These are phyloP conservation scores for Monochamus alternatus DNA, from an alignment of 2,888 invertebrate genomes.

Conservation along the genomic window DNA sequence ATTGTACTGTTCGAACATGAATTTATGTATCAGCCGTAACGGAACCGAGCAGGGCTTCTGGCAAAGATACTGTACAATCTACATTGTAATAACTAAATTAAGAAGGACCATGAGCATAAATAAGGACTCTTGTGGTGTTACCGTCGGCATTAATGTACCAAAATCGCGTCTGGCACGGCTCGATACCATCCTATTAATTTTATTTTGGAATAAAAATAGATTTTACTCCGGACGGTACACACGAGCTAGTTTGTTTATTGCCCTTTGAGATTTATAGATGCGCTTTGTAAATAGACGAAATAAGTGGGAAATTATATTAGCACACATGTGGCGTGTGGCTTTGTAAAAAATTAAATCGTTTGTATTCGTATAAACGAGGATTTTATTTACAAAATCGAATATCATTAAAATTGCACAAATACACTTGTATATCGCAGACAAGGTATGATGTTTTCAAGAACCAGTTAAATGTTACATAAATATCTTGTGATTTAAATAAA, in stretches of 20 bases:
- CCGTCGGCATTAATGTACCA: conserved; percentile 48
- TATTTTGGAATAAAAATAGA: conserved; percentile 60
- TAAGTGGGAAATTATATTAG: conserved; percentile 14
- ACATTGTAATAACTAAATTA: conserved; percentile 58
- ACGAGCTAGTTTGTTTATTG: conserved; percentile 29
- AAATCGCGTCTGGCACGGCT: conserved; percentile 59
- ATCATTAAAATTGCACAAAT: too few species aligned
- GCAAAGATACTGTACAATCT: conserved; percentile 50
- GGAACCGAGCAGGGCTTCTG: conserved; percentile 48
- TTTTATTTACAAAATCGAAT: too few species aligned
- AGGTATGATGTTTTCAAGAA: too few species aligned
- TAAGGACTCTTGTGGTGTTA: conserved; percentile 53
- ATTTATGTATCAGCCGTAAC: conserved; percentile 47
- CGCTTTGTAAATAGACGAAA: conserved; percentile 12
- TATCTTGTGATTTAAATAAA: too few species aligned
- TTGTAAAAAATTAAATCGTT: conserved; percentile 2
- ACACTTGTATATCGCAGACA: too few species aligned
- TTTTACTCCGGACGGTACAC: conserved; percentile 39
- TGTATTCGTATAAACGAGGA: too few species aligned
- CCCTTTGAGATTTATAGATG: conserved; percentile 26
- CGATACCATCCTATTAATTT: conserved; percentile 63
- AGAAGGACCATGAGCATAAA: conserved; percentile 57
- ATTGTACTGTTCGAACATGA: conserved; percentile 42
- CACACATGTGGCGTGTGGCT: not conserved
- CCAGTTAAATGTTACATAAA: too few species aligned